These are phyloP conservation scores for Perognathus longimembris DNA, from an alignment of 2,113 vertebrate species.

Conservation along the genomic window DNA sequence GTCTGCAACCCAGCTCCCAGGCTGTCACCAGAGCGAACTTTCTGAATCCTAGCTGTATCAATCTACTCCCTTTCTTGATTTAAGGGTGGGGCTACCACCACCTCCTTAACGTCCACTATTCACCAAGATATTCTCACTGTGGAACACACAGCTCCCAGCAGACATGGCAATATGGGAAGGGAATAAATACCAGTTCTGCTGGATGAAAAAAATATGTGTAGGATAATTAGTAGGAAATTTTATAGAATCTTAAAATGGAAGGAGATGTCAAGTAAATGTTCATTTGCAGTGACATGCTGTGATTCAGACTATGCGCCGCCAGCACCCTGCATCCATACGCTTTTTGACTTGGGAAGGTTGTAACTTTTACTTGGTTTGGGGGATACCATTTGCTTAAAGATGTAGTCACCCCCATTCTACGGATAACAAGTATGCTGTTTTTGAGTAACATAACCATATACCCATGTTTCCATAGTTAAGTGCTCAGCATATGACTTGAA, in stretches of 20 bases:
- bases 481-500: neutral
- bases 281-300: neutral
- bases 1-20: neutral
- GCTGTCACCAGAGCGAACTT: neutral
- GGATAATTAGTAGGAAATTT: neutral
- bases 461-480: neutral
- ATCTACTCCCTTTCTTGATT: neutral
- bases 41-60: neutral
- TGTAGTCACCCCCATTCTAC: neutral
- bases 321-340: no score
- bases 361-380: no score
- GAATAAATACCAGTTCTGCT: constrained; percentile 23
- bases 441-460: neutral
- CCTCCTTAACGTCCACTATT: neutral
- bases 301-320: neutral
- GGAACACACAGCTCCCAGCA: neutral
- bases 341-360: no score
- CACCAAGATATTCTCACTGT: neutral
- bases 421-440: neutral
- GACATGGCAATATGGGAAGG: neutral
- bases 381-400: neutral
- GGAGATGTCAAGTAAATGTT: constrained; percentile 13
- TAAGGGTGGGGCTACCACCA: neutral
- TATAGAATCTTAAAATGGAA: neutral
- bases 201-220: neutral